Evolutionary conservation across 2,888 invertebrate species (phyloP).

Genomic region (Coelogynopora nodosa): DNA sequence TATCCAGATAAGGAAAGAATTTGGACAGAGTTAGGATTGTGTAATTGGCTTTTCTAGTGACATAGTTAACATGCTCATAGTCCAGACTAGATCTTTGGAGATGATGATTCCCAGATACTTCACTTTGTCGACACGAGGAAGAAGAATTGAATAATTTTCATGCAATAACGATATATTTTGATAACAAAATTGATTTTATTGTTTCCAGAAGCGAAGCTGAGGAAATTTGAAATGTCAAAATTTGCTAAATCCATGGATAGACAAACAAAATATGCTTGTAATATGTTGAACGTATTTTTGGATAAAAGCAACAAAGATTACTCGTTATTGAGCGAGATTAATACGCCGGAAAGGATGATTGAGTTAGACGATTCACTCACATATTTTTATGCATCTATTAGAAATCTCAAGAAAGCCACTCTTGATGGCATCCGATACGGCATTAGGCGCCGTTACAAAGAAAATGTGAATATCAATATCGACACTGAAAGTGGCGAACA

Average conservation of each 20-base stretch:
- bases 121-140: no score
- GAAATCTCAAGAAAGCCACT: not conserved
- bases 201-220: no score
- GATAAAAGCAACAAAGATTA: not conserved
- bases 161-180: no score
- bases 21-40: not conserved
- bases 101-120: not conserved
- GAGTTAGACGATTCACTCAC: not conserved
- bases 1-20: not conserved
- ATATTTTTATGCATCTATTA: not conserved
- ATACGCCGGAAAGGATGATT: not conserved
- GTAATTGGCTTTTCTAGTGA: not conserved
- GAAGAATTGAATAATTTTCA: no score
- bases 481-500: not conserved
- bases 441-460: not conserved
- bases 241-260: no score
- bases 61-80: not conserved
- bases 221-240: no score
- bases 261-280: not conserved
- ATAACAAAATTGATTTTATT: no score
- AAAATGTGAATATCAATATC: not conserved
- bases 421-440: not conserved
- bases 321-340: not conserved
- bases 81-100: not conserved
- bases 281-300: not conserved